Evolutionary conservation across 2,113 vertebrate species (phyloP).

Genomic region (Oncorhynchus keta): DNA sequence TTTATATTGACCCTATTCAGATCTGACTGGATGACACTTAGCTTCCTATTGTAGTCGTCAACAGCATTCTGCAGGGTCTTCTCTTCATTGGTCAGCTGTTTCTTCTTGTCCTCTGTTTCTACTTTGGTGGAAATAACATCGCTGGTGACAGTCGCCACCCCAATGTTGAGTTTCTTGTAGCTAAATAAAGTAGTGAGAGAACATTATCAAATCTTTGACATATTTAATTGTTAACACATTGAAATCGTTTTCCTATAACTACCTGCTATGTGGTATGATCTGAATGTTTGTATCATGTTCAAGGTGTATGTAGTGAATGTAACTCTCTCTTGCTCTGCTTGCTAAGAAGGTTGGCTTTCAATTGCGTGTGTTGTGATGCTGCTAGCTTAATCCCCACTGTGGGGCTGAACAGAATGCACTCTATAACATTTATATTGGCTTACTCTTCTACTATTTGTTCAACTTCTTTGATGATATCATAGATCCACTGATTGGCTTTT

Average conservation of each 20-base stretch:
- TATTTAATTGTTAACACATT: no score
- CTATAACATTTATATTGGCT: background rate
- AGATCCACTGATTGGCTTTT: constrained; percentile 15
- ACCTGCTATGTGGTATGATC: no score
- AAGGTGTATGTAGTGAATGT: no score
- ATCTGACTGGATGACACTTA: background rate
- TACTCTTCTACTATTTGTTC: constrained; percentile 7
- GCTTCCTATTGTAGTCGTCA: background rate
- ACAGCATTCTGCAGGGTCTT: background rate
- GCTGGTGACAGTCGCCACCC: background rate
- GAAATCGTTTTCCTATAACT: no score
- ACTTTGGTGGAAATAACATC: constrained; percentile 5
- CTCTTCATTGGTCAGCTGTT: background rate
- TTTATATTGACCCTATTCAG: background rate
- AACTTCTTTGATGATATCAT: constrained; percentile 13
- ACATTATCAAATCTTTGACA: background rate
- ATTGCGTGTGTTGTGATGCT: no score
- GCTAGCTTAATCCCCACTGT: no score
- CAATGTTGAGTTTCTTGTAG: background rate
- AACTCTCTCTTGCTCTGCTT: no score
- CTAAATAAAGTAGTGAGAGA: background rate
- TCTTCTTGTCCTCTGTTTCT: background rate
- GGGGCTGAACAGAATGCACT: no score
- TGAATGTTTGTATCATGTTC: no score
- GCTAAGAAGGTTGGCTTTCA: no score